Evolutionary conservation across 2,797 vertebrate species (phyloP).

Genomic region (Nyctibius grandis): DNA sequence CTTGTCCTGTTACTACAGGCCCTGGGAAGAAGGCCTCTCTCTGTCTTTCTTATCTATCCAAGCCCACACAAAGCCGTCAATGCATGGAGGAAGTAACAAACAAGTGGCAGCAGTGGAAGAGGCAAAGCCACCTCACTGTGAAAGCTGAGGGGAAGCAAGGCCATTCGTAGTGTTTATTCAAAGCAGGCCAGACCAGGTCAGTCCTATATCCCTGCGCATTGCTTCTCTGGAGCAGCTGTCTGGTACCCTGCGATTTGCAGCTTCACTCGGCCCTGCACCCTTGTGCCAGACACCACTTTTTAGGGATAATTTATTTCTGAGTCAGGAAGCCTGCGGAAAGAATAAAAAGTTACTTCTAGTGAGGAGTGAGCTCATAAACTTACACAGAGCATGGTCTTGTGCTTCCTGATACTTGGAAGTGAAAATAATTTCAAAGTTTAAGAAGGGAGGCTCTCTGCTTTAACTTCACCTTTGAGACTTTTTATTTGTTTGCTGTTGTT

Average conservation of each 20-base stretch:
- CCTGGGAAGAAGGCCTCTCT: neutral
- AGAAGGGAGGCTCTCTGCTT: neutral
- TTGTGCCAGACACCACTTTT: neutral
- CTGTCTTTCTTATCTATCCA: neutral
- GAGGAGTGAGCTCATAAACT: neutral
- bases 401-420: neutral
- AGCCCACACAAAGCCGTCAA: neutral
- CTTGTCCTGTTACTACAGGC: neutral
- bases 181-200: neutral
- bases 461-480: neutral
- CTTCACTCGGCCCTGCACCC: neutral
- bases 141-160: neutral
- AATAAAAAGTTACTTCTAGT: neutral
- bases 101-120: fast-evolving
- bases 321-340: neutral
- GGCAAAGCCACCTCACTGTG: neutral
- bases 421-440: neutral
- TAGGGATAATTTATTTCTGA: neutral
- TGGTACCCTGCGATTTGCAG: neutral
- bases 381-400: neutral
- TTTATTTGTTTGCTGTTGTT: slow-evolving; percentile 21
- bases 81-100: neutral
- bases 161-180: neutral
- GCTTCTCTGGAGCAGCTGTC: neutral
- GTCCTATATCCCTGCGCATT: fast-evolving